These are phyloP conservation scores for Megalops atlanticus DNA, from an alignment of 2,113 vertebrate species.

Conservation along the genomic window DNA sequence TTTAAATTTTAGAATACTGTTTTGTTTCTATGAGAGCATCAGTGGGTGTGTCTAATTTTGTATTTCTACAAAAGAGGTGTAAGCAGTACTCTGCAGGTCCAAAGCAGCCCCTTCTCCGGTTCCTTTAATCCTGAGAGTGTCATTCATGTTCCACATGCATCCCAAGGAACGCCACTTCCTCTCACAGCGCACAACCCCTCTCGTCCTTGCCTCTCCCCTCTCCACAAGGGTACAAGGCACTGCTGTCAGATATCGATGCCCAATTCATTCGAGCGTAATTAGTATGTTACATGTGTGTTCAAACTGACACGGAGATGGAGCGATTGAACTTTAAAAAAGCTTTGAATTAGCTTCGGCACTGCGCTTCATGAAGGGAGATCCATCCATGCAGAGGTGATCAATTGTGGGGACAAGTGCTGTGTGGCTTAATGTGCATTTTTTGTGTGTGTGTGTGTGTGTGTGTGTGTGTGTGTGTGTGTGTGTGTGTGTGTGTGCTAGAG, in stretches of 20 bases:
- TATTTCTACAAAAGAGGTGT: too few relatives aligned
- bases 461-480: not conserved
- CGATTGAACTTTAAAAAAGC: not conserved
- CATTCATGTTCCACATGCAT: not conserved
- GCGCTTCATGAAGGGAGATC: not conserved
- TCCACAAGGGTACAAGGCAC: not conserved
- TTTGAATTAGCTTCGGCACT: not conserved
- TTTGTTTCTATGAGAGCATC: too few relatives aligned
- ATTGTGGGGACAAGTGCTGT: not conserved
- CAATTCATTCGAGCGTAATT: not conserved
- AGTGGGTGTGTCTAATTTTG: too few relatives aligned
- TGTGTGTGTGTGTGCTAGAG: too few relatives aligned
- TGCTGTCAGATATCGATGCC: not conserved
- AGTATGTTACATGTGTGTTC: not conserved
- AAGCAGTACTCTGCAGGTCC: too few relatives aligned
- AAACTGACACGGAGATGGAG: not conserved
- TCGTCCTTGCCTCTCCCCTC: not conserved
- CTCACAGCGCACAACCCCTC: not conserved
- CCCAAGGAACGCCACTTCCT: not conserved
- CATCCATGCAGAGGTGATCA: conserved; percentile 1
- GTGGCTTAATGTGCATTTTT: not conserved
- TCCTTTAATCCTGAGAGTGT: too few relatives aligned
- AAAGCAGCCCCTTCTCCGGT: too few relatives aligned
- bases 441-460: conserved; percentile 3
- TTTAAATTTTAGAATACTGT: too few relatives aligned